phyloP scores from a whole-genome alignment of 1,140 invertebrate species.

The Apis dorsata region DNA sequence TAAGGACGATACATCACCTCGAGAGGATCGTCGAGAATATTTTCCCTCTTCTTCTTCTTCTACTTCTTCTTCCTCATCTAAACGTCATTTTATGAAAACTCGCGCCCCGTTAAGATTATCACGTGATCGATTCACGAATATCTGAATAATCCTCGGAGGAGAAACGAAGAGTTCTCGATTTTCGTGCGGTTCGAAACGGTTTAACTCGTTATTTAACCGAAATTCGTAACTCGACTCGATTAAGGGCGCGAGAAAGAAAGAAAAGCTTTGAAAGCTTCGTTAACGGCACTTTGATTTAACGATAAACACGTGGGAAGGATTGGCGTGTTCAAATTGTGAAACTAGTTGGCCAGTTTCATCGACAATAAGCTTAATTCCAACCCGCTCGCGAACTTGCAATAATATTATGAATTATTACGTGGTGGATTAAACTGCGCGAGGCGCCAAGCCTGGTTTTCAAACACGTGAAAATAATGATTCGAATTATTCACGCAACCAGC shows the following conservation, averaged over 20 bases:
- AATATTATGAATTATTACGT: constrained; percentile 9
- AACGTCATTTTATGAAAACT: neutral
- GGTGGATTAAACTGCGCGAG: neutral
- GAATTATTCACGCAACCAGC: neutral
- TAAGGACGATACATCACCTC: constrained; percentile 42
- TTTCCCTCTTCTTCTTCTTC: neutral
- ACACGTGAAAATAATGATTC: neutral
- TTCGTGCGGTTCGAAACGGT: too few species aligned
- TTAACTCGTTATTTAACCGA: neutral
- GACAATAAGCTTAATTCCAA: constrained; percentile 27
- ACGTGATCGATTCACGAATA: too few species aligned
- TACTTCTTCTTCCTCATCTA: too few species aligned
- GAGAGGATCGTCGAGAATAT: neutral
- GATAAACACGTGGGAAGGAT: neutral
- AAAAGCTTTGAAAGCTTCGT: constrained; percentile 16
- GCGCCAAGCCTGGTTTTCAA: neutral
- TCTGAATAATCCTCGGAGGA: too few species aligned
- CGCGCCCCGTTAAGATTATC: neutral
- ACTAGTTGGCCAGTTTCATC: constrained; percentile 22
- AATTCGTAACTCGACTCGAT: neutral
- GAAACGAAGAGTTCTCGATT: too few species aligned
- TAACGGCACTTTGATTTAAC: constrained; percentile 17
- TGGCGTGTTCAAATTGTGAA: neutral
- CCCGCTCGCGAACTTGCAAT: neutral
- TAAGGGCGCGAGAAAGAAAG: neutral